These are phyloP conservation scores for Drosophila jambulina DNA, from an alignment of 1,140 invertebrate species.

Conservation along the genomic window DNA sequence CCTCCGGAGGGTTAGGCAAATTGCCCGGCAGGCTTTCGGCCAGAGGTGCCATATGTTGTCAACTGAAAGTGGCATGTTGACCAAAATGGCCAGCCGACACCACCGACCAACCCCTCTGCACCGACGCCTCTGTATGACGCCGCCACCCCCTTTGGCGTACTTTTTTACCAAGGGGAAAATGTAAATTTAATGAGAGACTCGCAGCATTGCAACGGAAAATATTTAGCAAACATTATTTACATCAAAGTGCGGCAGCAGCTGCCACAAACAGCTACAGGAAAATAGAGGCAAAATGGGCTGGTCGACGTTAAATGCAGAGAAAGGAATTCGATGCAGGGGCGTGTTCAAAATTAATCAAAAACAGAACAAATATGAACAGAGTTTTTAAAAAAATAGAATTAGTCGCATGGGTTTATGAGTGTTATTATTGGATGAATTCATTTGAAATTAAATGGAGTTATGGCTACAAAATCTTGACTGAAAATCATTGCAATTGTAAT, in stretches of 20 bases:
- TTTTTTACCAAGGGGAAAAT: conserved; percentile 60
- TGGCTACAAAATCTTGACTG: not conserved
- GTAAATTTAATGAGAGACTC: conserved; percentile 77
- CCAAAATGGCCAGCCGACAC: conserved; percentile 46
- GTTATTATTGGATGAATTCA: not conserved
- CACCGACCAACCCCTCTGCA: conserved; percentile 8
- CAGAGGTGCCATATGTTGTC: conserved; percentile 77
- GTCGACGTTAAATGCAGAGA: conserved; percentile 28
- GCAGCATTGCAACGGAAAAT: conserved; percentile 58
- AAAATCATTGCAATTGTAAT: not conserved
- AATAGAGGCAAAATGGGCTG: conserved; percentile 10
- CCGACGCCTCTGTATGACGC: conserved; percentile 8
- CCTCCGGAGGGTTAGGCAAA: conserved; percentile 12
- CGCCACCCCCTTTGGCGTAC: conserved; percentile 3
- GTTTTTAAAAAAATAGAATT: not conserved
- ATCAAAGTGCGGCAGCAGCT: conserved; percentile 69
- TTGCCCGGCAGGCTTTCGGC: conserved; percentile 35
- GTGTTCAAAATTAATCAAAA: conserved; percentile 57
- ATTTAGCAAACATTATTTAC: conserved; percentile 77
- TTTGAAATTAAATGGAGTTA: not conserved
- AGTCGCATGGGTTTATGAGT: not conserved
- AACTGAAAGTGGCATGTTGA: conserved; percentile 64
- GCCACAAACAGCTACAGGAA: conserved; percentile 44
- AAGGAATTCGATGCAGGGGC: conserved; percentile 14
- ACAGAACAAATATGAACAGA: conserved; percentile 13